Percentiles rank a stretch among this genome's conserved stretches.
These are phyloP conservation scores for Lagopus leucura DNA, from an alignment of 2,113 vertebrate genomes.

Conservation along the genomic window DNA sequence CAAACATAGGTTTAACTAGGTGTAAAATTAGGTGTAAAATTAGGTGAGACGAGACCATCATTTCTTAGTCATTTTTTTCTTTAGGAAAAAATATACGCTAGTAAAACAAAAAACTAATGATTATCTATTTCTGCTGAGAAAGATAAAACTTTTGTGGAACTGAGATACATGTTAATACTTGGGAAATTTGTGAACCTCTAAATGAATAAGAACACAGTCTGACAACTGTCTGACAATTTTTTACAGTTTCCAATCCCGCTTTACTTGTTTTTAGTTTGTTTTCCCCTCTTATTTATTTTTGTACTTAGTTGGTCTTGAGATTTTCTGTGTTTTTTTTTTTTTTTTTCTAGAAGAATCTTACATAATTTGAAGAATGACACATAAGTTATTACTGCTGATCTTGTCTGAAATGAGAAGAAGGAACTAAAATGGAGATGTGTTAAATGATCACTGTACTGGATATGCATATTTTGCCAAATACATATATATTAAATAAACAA, in stretches of 20 bases:
- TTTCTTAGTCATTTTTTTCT: not conserved
- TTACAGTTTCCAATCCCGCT: not conserved
- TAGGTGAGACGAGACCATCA: not conserved
- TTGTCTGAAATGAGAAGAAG: not conserved
- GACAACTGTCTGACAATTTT: not conserved
- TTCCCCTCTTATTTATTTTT: not conserved
- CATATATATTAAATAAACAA: not conserved
- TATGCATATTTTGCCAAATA: not conserved
- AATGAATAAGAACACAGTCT: not conserved
- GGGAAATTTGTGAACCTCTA: not conserved
- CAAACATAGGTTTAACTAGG: not conserved
- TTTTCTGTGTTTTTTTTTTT: not conserved
- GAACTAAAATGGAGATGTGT: not conserved
- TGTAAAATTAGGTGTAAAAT: not conserved
- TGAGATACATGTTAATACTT: not conserved
- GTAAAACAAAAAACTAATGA: not conserved
- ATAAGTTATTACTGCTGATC: not conserved
- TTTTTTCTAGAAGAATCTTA: not conserved
- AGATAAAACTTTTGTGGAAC: not conserved
- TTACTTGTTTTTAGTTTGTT: not conserved
- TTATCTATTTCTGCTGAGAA: not conserved
- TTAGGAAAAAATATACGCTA: not conserved
- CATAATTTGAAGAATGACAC: not conserved
- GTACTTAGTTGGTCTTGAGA: not conserved
- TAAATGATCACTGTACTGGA: not conserved